Conservation (phyloP, 1,140 invertebrate genomes). For the Trinorchestia longiramus region DNA sequence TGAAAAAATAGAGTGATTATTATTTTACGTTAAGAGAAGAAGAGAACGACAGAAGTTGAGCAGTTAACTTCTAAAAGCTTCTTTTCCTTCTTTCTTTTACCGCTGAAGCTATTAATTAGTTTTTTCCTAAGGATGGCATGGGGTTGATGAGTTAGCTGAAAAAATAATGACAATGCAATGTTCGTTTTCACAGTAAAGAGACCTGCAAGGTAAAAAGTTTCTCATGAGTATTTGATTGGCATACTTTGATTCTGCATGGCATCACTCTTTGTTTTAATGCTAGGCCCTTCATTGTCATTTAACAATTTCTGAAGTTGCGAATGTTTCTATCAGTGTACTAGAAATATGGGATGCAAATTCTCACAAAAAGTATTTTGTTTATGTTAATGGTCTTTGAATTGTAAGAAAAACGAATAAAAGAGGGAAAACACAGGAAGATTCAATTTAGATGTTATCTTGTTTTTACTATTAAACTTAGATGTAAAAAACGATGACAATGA, state of each 20-base stretch:
- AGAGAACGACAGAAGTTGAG: not conserved
- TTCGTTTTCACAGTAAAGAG: not conserved
- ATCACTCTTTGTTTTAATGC: not conserved
- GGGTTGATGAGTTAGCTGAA: not conserved
- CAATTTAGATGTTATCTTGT: too few species aligned
- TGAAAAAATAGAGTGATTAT: not conserved
- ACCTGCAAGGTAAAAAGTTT: not conserved
- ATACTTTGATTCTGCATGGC: not conserved
- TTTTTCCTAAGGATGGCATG: not conserved
- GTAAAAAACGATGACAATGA: too few species aligned
- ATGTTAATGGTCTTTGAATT: too few species aligned
- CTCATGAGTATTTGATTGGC: not conserved
- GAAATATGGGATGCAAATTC: not conserved
- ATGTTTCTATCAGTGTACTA: not conserved
- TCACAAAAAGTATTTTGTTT: not conserved
- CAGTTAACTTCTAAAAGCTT: not conserved
- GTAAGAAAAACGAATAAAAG: too few species aligned
- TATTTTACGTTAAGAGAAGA: not conserved
- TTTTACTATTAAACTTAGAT: too few species aligned
- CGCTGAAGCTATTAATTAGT: not conserved
- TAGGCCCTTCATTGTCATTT: not conserved
- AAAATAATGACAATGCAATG: not conserved
- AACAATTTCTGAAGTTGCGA: not conserved
- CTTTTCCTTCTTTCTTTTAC: not conserved
- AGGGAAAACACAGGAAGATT: too few species aligned